Percentiles rank a stretch among this genome's conserved stretches.
Evolutionary conservation across 2,888 invertebrate genomes (phyloP).

Genomic region (Strigamia crassipes): DNA sequence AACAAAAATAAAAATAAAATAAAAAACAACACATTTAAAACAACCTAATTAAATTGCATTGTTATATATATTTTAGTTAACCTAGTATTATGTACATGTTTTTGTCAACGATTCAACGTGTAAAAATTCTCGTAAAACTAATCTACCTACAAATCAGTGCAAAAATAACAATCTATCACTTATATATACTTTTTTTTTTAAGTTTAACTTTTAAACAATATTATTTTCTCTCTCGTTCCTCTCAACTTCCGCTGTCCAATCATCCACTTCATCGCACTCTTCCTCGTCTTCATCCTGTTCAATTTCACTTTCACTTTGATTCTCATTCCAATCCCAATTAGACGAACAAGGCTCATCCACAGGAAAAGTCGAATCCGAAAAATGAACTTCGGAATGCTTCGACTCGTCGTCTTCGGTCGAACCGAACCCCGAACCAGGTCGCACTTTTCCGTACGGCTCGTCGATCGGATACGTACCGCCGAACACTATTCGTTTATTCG

Average conservation of each 20-base stretch:
- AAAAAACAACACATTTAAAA: not conserved
- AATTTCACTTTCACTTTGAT: constrained; percentile 43
- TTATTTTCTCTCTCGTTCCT: not conserved
- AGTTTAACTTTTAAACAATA: not conserved
- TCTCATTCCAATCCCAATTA: constrained; percentile 33
- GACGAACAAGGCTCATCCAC: constrained; percentile 46
- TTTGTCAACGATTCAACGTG: not conserved
- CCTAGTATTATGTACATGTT: not conserved
- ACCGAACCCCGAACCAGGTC: constrained; percentile 47
- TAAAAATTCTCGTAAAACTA: not conserved
- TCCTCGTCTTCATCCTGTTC: constrained; percentile 48
- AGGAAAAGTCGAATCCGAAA: constrained; percentile 43
- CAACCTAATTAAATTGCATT: not conserved
- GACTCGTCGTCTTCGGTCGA: constrained; percentile 73
- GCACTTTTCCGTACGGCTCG: constrained; percentile 63
- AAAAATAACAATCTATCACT: not conserved
- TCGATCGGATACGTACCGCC: constrained; percentile 88
- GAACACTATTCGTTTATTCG: constrained; percentile 48
- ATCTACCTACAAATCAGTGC: not conserved
- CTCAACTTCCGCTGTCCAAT: not conserved
- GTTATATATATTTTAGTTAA: not conserved
- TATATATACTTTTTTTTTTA: too few species aligned
- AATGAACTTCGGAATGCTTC: constrained; percentile 82
- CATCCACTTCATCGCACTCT: constrained; percentile 43
- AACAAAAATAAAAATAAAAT: not conserved